Base-by-base conservation (phyloP, 2,797 vertebrate genomes). In the Tokudaia muenninki region DNA sequence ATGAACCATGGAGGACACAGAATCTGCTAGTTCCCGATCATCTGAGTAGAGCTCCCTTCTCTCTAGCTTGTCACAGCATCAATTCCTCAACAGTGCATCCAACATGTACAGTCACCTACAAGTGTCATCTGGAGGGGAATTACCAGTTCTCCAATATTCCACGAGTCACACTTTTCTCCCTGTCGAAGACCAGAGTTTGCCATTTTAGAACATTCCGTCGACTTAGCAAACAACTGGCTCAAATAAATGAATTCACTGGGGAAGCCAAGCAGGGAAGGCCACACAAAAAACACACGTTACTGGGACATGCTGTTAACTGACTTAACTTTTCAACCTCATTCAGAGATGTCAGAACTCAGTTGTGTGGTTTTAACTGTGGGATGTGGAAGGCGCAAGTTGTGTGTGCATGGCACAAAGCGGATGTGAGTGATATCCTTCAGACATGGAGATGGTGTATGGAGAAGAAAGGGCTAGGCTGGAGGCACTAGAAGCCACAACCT, bases 31-130 rank as follows among this genome's bases (percentile, higher is more conserved):
- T 19, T 26, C 4, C 0, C 8, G 0, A 7, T 52, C 6, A 6
- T 19, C 6, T 13, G 55, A 44, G 34, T 3, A 24, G 17, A 77
- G 44, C 6, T 19, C 1, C 55, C 29, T 17, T 24, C 34, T 37
- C n/a, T 61, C 10, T n/a, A 70, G 41, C 13, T 63, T 52, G 31
- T 26, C 37, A 34, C 0, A 4, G 24, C 61, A 12, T 12, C 31
- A 7, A 0, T 31, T 17, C 1, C 6, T 0, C 7, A 61, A 14
- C 4, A 1, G 8, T 1, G 6, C 34, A 47, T 11, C 37, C n/a
- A 5, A 8, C 44, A 12, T 17, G 47, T 52, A 34, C 4, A 11
- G 11, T 65, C 75, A 37, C 44, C 11, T 50, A 52, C 29, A 41
- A 50, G 52, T 52, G 52, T 52, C 52, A 52, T 52, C 52, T 52